Conservation (phyloP, 2,888 invertebrate species). For the Eupithecia pulchellata region DNA sequence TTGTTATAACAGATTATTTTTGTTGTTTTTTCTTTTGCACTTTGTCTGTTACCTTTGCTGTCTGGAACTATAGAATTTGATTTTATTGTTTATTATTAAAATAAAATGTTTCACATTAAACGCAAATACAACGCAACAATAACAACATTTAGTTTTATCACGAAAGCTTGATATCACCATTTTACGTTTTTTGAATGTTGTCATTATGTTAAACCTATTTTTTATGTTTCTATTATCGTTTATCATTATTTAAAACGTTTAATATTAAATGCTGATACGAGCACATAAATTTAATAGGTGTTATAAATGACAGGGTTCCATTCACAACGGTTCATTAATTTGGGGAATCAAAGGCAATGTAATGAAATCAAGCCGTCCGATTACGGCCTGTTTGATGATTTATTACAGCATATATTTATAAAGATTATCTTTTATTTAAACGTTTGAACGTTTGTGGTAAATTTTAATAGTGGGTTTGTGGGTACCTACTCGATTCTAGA, state of each 20-base stretch:
- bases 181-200: not conserved
- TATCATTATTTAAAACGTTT: not conserved
- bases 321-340: conserved; percentile 12
- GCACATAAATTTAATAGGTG: conserved; percentile 10
- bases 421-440: not conserved
- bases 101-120: not conserved
- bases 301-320: conserved; percentile 11
- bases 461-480: not conserved
- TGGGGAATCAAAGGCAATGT: conserved; percentile 12
- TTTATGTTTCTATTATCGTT: not conserved
- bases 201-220: not conserved
- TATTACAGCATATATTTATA: not conserved
- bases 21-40: too few species aligned
- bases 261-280: not conserved
- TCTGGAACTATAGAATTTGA: too few species aligned
- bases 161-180: not conserved
- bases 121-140: not conserved
- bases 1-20: too few species aligned
- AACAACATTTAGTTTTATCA: not conserved
- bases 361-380: conserved; percentile 12
- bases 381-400: conserved; percentile 14
- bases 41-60: too few species aligned
- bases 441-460: not conserved
- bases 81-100: too few species aligned
- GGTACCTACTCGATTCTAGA: not conserved